phyloP scores from a whole-genome alignment of 2,888 invertebrate species.

The Pyrocoelia pectoralis region DNA sequence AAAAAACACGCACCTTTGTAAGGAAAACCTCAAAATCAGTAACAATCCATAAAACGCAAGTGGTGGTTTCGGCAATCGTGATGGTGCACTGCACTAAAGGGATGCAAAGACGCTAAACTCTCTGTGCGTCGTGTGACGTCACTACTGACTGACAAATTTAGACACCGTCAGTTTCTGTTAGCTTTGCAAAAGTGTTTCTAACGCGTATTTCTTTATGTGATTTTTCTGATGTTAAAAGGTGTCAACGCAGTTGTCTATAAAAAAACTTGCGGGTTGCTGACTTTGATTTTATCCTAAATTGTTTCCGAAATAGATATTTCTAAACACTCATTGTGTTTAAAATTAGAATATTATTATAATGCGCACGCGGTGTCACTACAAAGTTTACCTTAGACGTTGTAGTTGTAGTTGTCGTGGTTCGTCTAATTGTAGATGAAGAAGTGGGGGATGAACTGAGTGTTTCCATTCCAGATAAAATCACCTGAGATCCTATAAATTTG shows the following conservation, averaged over 20 bases:
- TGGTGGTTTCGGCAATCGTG: constrained; percentile 32
- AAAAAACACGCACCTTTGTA: constrained; percentile 12
- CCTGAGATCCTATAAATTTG: constrained; percentile 84
- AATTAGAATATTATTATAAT: constrained; percentile 3
- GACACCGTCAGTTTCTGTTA: constrained; percentile 23
- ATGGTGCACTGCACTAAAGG: constrained; percentile 42
- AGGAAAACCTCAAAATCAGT: constrained; percentile 20
- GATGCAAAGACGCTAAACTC: constrained; percentile 26
- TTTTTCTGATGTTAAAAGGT: not conserved
- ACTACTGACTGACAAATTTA: constrained; percentile 38
- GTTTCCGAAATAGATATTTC: constrained; percentile 16
- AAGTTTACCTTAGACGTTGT: constrained; percentile 44
- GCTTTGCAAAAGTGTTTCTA: not conserved
- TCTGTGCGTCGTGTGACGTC: constrained; percentile 41
- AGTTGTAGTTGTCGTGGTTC: constrained; percentile 46
- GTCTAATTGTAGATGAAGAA: constrained; percentile 33
- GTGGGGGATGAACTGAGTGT: constrained; percentile 46
- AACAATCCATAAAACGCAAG: constrained; percentile 25
- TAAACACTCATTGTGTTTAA: not conserved
- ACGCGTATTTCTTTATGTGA: not conserved
- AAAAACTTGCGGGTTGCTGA: constrained; percentile 28
- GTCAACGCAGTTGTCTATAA: not conserved
- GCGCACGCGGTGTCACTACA: not conserved
- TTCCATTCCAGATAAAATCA: constrained; percentile 82
- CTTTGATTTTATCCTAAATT: constrained; percentile 19